phyloP scores from a whole-genome alignment of 2,113 vertebrate species.

The Terrapene triunguis region DNA sequence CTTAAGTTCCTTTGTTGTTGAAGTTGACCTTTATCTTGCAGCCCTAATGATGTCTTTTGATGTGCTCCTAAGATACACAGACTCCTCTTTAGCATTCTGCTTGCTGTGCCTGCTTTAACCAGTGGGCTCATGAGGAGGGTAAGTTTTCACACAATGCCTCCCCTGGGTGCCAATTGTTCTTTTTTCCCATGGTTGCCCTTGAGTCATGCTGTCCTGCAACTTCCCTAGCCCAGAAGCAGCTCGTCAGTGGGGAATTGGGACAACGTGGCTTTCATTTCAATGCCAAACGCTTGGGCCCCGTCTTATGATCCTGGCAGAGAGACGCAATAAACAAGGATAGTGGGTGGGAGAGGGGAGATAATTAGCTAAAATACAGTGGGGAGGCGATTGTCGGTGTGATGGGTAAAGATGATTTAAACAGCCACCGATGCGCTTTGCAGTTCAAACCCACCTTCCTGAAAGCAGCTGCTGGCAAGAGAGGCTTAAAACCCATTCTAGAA shows the following conservation, averaged over 20 bases:
- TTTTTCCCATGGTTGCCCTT: constrained; percentile 65
- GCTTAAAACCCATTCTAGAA: constrained; percentile 43
- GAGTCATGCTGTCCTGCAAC: constrained; percentile 27
- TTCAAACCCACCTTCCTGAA: constrained; percentile 23
- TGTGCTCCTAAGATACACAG: neutral
- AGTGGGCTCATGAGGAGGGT: neutral
- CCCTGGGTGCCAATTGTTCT: constrained; percentile 51
- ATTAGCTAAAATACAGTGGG: constrained; percentile 38
- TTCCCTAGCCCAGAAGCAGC: constrained; percentile 11
- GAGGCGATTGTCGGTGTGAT: neutral
- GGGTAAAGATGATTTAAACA: constrained; percentile 12
- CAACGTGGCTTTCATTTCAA: constrained; percentile 38
- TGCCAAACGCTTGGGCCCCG: neutral
- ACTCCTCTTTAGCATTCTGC: constrained; percentile 50
- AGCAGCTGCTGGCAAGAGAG: constrained; percentile 38
- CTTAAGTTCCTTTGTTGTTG: constrained; percentile 35
- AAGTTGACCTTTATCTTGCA: constrained; percentile 53
- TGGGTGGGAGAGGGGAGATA: neutral
- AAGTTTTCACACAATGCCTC: constrained; percentile 35
- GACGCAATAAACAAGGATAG: neutral
- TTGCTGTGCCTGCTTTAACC: neutral
- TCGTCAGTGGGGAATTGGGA: constrained; percentile 48
- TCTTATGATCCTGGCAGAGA: neutral
- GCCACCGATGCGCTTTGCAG: neutral
- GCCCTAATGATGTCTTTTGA: constrained; percentile 49